These are phyloP conservation scores for Eledona agricola DNA, from an alignment of 2,888 invertebrate species.

Conservation along the genomic window DNA sequence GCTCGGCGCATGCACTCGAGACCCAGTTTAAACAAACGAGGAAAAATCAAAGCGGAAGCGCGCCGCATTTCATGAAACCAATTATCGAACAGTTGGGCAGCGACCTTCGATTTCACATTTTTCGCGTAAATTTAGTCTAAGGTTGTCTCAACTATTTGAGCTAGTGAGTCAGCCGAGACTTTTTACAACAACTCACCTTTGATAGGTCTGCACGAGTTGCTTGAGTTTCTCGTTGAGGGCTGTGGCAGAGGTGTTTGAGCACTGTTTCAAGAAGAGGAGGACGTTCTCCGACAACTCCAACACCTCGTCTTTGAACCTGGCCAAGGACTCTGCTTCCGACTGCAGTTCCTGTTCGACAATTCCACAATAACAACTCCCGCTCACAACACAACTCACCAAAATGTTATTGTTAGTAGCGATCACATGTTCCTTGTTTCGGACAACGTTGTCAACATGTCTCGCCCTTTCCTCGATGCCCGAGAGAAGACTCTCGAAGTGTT, in stretches of 20 bases:
- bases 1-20: conserved; percentile 41
- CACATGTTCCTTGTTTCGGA: conserved; percentile 78
- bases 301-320: conserved; percentile 74
- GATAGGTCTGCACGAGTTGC: conserved; percentile 74
- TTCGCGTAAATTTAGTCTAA: conserved; percentile 12
- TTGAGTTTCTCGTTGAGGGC: conserved; percentile 75
- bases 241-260: conserved; percentile 74
- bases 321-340: conserved; percentile 75
- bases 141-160: no score
- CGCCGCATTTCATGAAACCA: conserved; percentile 8
- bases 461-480: conserved; percentile 77
- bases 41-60: no score
- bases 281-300: conserved; percentile 75
- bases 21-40: no score
- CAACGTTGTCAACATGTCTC: conserved; percentile 79
- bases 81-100: no score
- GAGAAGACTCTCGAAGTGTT: conserved; percentile 74
- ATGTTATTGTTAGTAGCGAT: conserved; percentile 76
- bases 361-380: background rate
- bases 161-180: conserved; percentile 10
- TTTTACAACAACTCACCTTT: conserved; percentile 65
- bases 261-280: conserved; percentile 73
- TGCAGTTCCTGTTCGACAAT: conserved; percentile 71
- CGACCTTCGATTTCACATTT: no score
- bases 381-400: conserved; percentile 67